Evolutionary conservation across 2,888 invertebrate species (phyloP).

Genomic region (Hoplodrina ambigua): DNA sequence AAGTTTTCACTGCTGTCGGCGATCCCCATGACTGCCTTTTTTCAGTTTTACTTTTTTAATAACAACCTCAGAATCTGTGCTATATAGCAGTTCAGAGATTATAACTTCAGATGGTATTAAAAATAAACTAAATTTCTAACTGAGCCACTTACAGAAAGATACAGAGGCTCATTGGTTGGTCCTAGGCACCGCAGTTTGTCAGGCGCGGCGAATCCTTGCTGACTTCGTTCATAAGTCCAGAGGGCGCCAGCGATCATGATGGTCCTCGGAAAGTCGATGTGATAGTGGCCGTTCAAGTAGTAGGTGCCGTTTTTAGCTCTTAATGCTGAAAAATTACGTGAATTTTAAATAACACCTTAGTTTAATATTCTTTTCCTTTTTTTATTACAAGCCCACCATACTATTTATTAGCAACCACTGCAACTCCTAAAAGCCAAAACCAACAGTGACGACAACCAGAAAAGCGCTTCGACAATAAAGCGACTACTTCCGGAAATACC

Average conservation of each 20-base stretch:
- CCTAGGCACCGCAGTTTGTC: conserved; percentile 96
- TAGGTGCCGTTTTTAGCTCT: conserved; percentile 95
- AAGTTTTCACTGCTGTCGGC: too few species aligned
- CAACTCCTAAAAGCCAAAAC: too few species aligned
- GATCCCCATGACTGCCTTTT: too few species aligned
- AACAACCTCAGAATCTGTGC: background rate
- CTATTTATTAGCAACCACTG: too few species aligned
- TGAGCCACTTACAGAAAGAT: conserved; percentile 92
- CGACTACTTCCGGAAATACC: background rate
- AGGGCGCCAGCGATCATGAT: conserved; percentile 95
- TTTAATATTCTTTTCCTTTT: background rate
- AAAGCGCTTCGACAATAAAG: too few species aligned
- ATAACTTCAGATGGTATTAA: background rate
- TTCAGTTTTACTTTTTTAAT: too few species aligned
- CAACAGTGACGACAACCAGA: too few species aligned
- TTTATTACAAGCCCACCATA: too few species aligned
- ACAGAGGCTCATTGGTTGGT: conserved; percentile 97
- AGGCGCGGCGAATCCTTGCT: conserved; percentile 95
- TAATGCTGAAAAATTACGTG: conserved; percentile 91
- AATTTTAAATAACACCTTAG: background rate
- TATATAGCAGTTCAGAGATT: background rate
- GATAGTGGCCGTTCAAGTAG: conserved; percentile 98
- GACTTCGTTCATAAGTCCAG: conserved; percentile 96
- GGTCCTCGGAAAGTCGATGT: conserved; percentile 96
- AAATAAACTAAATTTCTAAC: background rate